These are phyloP conservation scores for Pelodytes ibericus DNA, from an alignment of 2,797 vertebrate genomes.

Conservation along the genomic window DNA sequence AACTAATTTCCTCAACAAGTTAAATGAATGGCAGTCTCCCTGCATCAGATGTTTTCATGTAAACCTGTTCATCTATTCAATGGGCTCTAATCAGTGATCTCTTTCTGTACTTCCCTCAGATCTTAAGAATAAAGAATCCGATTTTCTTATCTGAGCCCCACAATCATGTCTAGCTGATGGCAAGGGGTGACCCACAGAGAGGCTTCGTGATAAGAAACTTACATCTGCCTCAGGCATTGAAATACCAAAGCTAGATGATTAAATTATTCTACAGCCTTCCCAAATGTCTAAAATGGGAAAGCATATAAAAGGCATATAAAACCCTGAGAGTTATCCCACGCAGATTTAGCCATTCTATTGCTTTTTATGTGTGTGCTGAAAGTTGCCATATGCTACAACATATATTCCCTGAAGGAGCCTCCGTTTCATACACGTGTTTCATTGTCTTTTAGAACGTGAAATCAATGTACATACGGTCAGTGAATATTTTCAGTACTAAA, in stretches of 20 bases:
- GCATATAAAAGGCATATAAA: slow-evolving; percentile 58
- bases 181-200: slow-evolving; percentile 66
- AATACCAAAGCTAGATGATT: slow-evolving; percentile 68
- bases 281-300: slow-evolving; percentile 58
- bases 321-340: slow-evolving; percentile 44
- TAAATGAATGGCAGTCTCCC: slow-evolving; percentile 56
- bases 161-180: slow-evolving; percentile 61
- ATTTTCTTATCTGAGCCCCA: slow-evolving; percentile 72
- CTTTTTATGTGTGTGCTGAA: slow-evolving; percentile 45
- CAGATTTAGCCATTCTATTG: neutral
- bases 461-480: slow-evolving; percentile 34
- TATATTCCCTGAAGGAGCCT: slow-evolving; percentile 14
- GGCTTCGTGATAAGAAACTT: slow-evolving; percentile 69
- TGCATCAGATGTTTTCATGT: slow-evolving; percentile 67
- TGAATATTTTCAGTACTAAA: neutral
- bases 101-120: slow-evolving; percentile 65
- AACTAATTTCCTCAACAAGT: slow-evolving; percentile 12
- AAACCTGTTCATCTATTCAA: slow-evolving; percentile 64
- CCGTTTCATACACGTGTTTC: slow-evolving; percentile 19
- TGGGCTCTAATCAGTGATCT: slow-evolving; percentile 56
- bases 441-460: slow-evolving; percentile 22
- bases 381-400: slow-evolving; percentile 47
- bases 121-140: slow-evolving; percentile 67
- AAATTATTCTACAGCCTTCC: slow-evolving; percentile 68
- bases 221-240: slow-evolving; percentile 66